These are phyloP conservation scores for Dasypus novemcinctus DNA, from an alignment of 2,113 vertebrate genomes.

Conservation along the genomic window DNA sequence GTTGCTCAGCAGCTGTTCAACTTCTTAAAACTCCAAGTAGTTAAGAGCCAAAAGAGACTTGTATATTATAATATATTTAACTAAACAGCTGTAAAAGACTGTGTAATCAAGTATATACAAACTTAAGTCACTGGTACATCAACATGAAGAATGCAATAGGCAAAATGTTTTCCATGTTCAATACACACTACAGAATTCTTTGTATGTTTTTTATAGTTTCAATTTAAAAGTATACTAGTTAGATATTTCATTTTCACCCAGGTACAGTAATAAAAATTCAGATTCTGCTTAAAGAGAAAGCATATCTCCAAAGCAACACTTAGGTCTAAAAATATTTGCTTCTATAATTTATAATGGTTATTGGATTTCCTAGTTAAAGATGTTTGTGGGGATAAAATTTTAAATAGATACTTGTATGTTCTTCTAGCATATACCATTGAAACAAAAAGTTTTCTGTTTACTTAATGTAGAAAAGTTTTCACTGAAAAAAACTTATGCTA, in stretches of 20 bases:
- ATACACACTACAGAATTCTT: background rate
- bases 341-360: background rate
- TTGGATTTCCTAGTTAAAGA: slow-evolving; percentile 45
- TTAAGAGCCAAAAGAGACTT: slow-evolving; percentile 6
- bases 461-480: background rate
- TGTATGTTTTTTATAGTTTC: slow-evolving; percentile 45
- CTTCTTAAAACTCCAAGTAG: slow-evolving; percentile 33
- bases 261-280: background rate
- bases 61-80: slow-evolving; percentile 6
- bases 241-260: background rate
- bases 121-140: background rate
- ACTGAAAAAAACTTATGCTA: background rate
- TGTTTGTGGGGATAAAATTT: background rate
- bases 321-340: background rate
- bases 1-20: background rate
- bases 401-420: background rate
- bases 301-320: background rate
- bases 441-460: background rate
- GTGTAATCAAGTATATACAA: slow-evolving; percentile 8
- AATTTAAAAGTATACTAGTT: slow-evolving; percentile 53
- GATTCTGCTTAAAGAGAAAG: slow-evolving; percentile 15
- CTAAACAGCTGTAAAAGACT: slow-evolving; percentile 26
- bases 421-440: background rate
- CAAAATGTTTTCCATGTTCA: background rate
- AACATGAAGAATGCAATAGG: slow-evolving; percentile 32